A percentile compares a stretch with the other conserved stretches of the same genome.
phyloP scores from a whole-genome alignment of 35 echinoderm and acorn worm species.

The Diadema setosum region DNA sequence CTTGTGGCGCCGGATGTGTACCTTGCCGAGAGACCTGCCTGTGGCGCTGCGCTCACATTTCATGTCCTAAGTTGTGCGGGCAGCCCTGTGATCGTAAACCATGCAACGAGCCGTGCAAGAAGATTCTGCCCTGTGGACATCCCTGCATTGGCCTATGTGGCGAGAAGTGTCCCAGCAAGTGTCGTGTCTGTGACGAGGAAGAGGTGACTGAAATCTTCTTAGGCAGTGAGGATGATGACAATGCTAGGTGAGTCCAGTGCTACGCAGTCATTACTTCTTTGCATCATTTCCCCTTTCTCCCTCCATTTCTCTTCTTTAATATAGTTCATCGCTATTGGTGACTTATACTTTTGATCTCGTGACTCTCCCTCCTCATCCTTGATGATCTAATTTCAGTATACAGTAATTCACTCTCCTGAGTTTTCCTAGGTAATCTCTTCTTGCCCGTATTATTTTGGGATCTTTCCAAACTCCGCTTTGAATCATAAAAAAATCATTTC shows the following conservation, averaged over 20 bases:
- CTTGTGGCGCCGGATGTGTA: conserved; percentile 33
- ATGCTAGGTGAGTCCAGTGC: conserved; percentile 51
- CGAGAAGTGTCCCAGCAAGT: conserved; percentile 45
- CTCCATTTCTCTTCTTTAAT: no score
- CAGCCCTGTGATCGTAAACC: conserved; percentile 37
- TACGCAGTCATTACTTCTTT: no score
- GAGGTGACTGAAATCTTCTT: conserved; percentile 58
- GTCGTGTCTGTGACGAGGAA: conserved; percentile 32
- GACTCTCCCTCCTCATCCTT: no score
- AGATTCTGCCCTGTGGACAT: conserved; percentile 30
- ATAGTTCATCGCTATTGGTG: no score
- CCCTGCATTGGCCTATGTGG: conserved; percentile 65
- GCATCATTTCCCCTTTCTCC: no score
- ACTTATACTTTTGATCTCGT: no score
- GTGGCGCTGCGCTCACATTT: conserved; percentile 49
- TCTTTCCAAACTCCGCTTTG: no score
- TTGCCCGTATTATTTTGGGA: no score
- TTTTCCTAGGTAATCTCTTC: no score
- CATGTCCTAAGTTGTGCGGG: conserved; percentile 40
- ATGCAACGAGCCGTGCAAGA: conserved; percentile 21
- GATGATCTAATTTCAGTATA: no score
- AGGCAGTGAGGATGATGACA: conserved; percentile 50
- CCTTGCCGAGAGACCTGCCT: conserved; percentile 54
- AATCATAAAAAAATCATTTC: no score
- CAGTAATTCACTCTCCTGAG: no score